Percentiles rank a stretch among this genome's conserved stretches.
phyloP scores from a whole-genome alignment of 1,140 invertebrate species.

The Laupala kohalensis region DNA sequence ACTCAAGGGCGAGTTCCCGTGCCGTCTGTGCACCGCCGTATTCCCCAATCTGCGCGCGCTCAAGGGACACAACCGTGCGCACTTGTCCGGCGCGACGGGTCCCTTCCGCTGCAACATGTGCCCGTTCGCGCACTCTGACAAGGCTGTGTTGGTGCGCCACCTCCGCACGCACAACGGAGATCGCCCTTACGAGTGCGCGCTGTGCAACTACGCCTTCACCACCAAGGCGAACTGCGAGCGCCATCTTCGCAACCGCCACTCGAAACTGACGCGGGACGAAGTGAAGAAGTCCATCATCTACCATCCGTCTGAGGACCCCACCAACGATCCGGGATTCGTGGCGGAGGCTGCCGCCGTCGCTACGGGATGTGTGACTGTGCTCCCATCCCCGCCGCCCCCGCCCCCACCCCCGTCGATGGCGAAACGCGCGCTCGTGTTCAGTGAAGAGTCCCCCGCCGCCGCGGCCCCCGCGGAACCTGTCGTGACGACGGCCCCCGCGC shows the following conservation, averaged over 20 bases:
- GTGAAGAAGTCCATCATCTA: slow-evolving; percentile 75
- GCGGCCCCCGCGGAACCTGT: neutral
- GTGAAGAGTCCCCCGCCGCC: neutral
- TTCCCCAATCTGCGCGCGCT: slow-evolving; percentile 80
- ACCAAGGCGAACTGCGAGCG: slow-evolving; percentile 86
- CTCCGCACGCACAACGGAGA: slow-evolving; percentile 90
- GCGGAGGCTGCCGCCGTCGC: neutral
- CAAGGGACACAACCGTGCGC: slow-evolving; percentile 75
- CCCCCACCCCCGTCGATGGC: slow-evolving; percentile 21
- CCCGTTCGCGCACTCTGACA: slow-evolving; percentile 75
- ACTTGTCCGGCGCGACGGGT: slow-evolving; percentile 45
- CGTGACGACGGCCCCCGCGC: neutral
- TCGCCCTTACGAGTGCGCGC: slow-evolving; percentile 80
- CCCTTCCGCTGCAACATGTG: slow-evolving; percentile 89
- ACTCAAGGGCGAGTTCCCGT: slow-evolving; percentile 73
- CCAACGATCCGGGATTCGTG: slow-evolving; percentile 44
- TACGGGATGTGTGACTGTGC: no score
- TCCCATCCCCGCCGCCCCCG: neutral
- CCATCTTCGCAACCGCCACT: slow-evolving; percentile 80
- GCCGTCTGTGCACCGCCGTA: slow-evolving; percentile 65
- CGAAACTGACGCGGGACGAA: slow-evolving; percentile 68
- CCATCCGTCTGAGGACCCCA: slow-evolving; percentile 68
- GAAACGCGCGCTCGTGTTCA: slow-evolving; percentile 23
- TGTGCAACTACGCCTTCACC: slow-evolving; percentile 92
- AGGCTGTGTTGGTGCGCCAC: slow-evolving; percentile 76